Conservation (phyloP, 2,888 invertebrate genomes). For the Hyles lineata region DNA sequence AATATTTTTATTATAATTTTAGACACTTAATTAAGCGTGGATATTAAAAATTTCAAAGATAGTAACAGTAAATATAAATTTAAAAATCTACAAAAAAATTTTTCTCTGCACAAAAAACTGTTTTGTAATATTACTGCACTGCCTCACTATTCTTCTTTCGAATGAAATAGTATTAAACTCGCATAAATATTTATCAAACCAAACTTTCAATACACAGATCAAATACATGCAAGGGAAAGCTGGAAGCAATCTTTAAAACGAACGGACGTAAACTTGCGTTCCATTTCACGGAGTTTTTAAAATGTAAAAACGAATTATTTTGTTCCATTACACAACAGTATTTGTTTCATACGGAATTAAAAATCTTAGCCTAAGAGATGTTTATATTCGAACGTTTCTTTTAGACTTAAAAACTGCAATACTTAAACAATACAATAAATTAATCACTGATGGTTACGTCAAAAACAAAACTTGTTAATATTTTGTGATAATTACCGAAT, state of each 20-base stretch:
- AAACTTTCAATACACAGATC: conserved; percentile 2
- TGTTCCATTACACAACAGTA: conserved; percentile 5
- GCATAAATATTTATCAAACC: not conserved
- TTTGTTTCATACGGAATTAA: conserved; percentile 10
- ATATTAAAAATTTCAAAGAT: no score
- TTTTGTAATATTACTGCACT: no score
- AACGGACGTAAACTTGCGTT: not conserved
- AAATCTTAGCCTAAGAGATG: conserved; percentile 21
- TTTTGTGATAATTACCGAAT: not conserved
- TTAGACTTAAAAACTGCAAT: not conserved
- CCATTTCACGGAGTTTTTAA: not conserved
- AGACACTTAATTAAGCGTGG: not conserved
- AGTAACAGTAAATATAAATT: no score
- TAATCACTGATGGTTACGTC: conserved; percentile 17
- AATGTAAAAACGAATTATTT: not conserved
- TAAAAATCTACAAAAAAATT: no score
- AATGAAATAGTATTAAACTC: not conserved
- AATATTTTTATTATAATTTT: not conserved
- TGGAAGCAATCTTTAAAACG: conserved; percentile 8
- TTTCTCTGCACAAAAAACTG: no score
- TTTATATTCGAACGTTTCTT: conserved; percentile 15
- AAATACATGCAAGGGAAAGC: not conserved
- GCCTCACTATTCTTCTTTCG: not conserved
- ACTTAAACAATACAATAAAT: conserved; percentile 2
- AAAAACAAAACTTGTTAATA: conserved; percentile 12